These are phyloP conservation scores for Magallana angulata DNA, from an alignment of 1,140 invertebrate species.

Conservation along the genomic window DNA sequence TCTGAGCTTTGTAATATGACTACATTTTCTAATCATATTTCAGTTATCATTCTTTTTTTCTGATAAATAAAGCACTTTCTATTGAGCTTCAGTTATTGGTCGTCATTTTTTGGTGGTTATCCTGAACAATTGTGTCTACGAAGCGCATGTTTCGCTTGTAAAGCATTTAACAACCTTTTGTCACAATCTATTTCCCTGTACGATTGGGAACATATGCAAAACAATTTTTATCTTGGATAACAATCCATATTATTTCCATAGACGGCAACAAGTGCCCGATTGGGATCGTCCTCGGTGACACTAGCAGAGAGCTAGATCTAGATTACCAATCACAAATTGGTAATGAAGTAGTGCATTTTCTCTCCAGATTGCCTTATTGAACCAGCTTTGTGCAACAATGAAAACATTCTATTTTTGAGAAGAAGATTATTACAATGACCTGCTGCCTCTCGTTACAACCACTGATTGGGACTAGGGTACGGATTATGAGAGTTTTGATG, in stretches of 20 bases:
- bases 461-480: background rate
- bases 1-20: too few species aligned
- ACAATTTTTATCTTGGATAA: slow-evolving; percentile 13
- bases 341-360: slow-evolving; percentile 7
- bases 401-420: slow-evolving; percentile 7
- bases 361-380: slow-evolving; percentile 22
- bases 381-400: slow-evolving; percentile 28
- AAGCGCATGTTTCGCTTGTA: background rate
- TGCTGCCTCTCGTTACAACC: background rate
- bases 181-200: slow-evolving; percentile 8
- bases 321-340: slow-evolving; percentile 5
- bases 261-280: slow-evolving; percentile 12
- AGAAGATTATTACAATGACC: slow-evolving; percentile 18
- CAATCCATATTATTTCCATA: slow-evolving; percentile 22
- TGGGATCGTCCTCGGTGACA: slow-evolving; percentile 16
- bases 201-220: background rate
- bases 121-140: background rate
- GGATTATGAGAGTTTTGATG: slow-evolving; percentile 2
- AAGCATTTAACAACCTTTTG: slow-evolving; percentile 18
- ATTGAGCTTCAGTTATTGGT: background rate
- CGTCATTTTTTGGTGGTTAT: background rate
- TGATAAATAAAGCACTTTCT: slow-evolving; percentile 28
- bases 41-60: background rate
- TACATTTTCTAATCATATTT: background rate
- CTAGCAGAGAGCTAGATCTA: background rate